These are phyloP conservation scores for Hydra vulgaris DNA, from an alignment of 30 jellyfish, hydroid and myxozoan species.

Conservation along the genomic window DNA sequence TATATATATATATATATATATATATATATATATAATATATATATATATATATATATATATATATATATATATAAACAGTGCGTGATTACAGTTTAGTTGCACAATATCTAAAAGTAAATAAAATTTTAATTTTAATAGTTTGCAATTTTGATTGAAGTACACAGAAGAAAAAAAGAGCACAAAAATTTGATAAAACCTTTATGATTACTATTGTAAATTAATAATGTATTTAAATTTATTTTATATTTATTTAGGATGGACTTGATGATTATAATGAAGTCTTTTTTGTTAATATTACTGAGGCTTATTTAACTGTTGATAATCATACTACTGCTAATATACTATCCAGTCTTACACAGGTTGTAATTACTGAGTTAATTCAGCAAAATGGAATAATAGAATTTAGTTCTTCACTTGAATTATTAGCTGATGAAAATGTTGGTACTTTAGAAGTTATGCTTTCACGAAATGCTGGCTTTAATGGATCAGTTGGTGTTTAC, in stretches of 20 bases:
- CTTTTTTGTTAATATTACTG: constrained; percentile 57
- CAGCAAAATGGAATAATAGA: constrained; percentile 51
- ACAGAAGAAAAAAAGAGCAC: no score
- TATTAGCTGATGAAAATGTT: constrained; percentile 39
- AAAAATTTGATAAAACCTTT: no score
- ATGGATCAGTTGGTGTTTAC: constrained; percentile 78
- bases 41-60: no score
- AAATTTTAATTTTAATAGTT: no score
- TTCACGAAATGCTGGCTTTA: constrained; percentile 53
- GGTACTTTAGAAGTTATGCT: constrained; percentile 38
- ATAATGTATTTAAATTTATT: background rate
- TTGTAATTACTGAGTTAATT: constrained; percentile 66
- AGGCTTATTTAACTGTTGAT: constrained; percentile 40
- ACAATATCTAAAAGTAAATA: no score
- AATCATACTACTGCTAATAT: constrained; percentile 5
- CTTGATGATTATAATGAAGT: constrained; percentile 49
- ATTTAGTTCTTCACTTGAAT: constrained; percentile 21
- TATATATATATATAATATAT: no score
- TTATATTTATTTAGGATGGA: constrained; percentile 40
- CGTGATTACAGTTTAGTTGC: no score
- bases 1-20: no score
- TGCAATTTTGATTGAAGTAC: no score
- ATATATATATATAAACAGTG: no score
- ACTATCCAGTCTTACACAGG: constrained; percentile 59
- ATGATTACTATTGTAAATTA: background rate